Evolutionary conservation across 2,797 vertebrate genomes (phyloP).

Genomic region (Gymnothorax reevesii): DNA sequence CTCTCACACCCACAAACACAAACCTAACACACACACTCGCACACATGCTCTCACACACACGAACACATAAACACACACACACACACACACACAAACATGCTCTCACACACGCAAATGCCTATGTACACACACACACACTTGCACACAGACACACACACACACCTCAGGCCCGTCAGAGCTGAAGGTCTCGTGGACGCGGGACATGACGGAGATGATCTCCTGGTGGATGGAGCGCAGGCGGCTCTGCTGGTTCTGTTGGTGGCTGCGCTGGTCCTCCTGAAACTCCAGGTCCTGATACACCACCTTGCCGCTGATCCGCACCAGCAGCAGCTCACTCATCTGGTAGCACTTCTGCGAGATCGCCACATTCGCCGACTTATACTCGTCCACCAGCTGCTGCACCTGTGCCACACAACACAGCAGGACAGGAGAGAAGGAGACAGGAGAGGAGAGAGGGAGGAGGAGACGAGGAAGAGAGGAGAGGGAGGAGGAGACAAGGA

Average conservation of each 20-base stretch:
- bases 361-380: conserved; percentile 72
- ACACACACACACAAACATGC: too few species aligned
- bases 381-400: conserved; percentile 76
- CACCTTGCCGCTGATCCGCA: conserved; percentile 73
- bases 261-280: conserved; percentile 70
- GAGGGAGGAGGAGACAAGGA: too few species aligned
- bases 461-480: too few species aligned
- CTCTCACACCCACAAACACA: too few species aligned
- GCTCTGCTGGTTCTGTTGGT: conserved; percentile 66
- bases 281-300: conserved; percentile 83
- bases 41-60: too few species aligned
- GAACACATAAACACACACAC: too few species aligned
- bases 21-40: too few species aligned
- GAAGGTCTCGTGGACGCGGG: conserved; percentile 73
- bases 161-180: conserved; percentile 78
- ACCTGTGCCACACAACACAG: conserved; percentile 62
- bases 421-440: not conserved
- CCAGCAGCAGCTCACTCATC: conserved; percentile 79
- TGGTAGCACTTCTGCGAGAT: conserved; percentile 70
- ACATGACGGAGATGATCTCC: conserved; percentile 72
- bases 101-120: too few species aligned
- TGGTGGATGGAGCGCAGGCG: conserved; percentile 68
- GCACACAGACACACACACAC: too few species aligned
- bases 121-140: not conserved
- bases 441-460: conserved; percentile 6